Evolutionary conservation across 1,140 invertebrate species (phyloP), one percentile per base, ranked within the genome.

Genomic region (Drusus annulatus): DNA sequence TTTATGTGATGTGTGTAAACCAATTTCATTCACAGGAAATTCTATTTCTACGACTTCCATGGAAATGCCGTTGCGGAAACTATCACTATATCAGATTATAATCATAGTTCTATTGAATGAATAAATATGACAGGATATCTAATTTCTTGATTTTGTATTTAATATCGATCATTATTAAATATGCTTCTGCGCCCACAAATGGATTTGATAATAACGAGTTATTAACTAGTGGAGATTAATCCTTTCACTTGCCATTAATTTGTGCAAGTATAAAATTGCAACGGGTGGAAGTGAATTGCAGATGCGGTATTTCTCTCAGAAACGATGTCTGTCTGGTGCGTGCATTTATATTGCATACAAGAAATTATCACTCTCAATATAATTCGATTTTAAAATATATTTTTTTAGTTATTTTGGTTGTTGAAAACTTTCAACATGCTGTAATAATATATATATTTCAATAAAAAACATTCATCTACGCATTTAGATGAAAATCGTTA

Each of bases 161-260:
- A 2, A 21, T 2, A 8, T 1, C 0, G 23, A 60, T 28, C 15
- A 17, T n/a, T 17, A 15, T 65, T 31, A 63, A 36, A 2, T 45
- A 8, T 45, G 19, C 19, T 60, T 13, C 23, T 60, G 58, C 10
- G 8, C 13, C 19, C 0, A n/a, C 16, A 65, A 23, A 31, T 65
- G 13, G 13, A 28, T 25, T 16, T 65, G 16, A 65, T 45, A 16
- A 45, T 28, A 65, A 31, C 62, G n/a, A 19, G 23, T 65, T 36
- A 23, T 60, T n/a, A 65, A 28, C 8, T 13, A 31, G 62, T 23
- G n/a, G 23, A 31, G 62, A n/a, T 31, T 15, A 7, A n/a, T 28
- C 28, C 62, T 65, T 65, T 65, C 62, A 65, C 62, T 65, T 28
- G 31, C 25, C 16, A 65, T 31, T 65, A 65, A 65, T 65, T 65